Evolutionary conservation across 2,888 invertebrate species (phyloP).

Genomic region (Byasa hedistus): DNA sequence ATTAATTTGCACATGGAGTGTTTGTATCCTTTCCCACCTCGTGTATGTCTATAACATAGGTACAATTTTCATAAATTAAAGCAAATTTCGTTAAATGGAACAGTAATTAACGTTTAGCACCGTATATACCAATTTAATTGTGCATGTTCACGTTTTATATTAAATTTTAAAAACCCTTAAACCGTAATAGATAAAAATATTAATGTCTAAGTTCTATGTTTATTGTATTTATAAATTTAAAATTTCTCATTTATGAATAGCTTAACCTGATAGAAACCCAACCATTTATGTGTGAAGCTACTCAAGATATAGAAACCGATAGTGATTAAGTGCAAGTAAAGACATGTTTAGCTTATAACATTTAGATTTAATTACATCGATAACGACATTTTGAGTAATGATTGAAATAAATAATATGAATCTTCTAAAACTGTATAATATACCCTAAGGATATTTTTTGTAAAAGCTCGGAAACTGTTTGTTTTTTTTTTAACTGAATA

Average conservation of each 20-base stretch:
- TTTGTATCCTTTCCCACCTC: conserved; percentile 70
- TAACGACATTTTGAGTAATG: neutral
- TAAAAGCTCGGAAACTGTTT: neutral
- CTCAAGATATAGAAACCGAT: neutral
- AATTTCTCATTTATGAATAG: conserved; percentile 2
- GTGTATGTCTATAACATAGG: conserved; percentile 64
- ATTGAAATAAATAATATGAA: neutral
- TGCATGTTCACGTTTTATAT: conserved; percentile 26
- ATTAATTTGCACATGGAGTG: conserved; percentile 78
- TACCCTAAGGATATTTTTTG: neutral
- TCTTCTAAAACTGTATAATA: neutral
- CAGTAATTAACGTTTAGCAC: conserved; percentile 61
- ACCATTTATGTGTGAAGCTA: neutral
- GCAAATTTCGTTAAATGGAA: conserved; percentile 50
- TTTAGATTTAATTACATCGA: neutral
- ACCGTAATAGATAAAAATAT: neutral
- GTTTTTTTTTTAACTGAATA: neutral
- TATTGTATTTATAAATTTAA: neutral
- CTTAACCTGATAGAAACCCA: neutral
- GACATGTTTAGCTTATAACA: neutral
- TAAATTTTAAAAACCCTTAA: conserved; percentile 1
- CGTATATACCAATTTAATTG: conserved; percentile 43
- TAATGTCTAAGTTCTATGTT: neutral
- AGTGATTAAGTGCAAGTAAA: neutral
- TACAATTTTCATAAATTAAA: conserved; percentile 36